These are phyloP conservation scores for Takifugu bimaculatus DNA, from an alignment of 2,113 vertebrate species.

Conservation along the genomic window DNA sequence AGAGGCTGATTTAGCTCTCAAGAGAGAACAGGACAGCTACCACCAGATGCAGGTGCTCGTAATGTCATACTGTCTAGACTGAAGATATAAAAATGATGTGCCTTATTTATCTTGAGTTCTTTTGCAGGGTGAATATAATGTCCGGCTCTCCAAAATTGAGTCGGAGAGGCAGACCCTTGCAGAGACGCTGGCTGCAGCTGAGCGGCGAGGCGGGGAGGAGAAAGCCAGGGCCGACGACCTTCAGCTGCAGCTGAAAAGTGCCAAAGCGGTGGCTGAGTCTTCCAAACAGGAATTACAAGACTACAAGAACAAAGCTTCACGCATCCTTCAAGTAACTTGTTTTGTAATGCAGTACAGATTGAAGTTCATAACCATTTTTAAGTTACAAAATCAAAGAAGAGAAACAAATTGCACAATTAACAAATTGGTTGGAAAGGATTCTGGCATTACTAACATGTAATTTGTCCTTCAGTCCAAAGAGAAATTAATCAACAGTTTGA, in stretches of 20 bases:
- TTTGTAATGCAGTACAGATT: not conserved
- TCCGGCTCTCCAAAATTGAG: conserved; percentile 84
- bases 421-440: not conserved
- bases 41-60: conserved; percentile 86
- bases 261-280: conserved; percentile 77
- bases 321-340: conserved; percentile 86
- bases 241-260: conserved; percentile 83
- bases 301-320: conserved; percentile 95
- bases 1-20: conserved; percentile 80
- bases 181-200: conserved; percentile 82
- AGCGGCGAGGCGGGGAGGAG: conserved; percentile 83
- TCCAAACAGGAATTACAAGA: conserved; percentile 88
- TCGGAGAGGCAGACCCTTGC: conserved; percentile 86
- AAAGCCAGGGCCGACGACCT: conserved; percentile 82
- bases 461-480: conserved; percentile 86
- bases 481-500: conserved; percentile 96
- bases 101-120: not conserved
- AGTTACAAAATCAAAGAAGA: no score
- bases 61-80: not conserved
- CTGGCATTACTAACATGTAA: not conserved
- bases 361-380: not conserved
- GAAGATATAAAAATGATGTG: not conserved
- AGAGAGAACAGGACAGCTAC: conserved; percentile 89
- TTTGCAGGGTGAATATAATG: conserved; percentile 80
- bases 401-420: no score